phyloP scores from a whole-genome alignment of 1,140 invertebrate species.

The Dendroctonus ponderosae region DNA sequence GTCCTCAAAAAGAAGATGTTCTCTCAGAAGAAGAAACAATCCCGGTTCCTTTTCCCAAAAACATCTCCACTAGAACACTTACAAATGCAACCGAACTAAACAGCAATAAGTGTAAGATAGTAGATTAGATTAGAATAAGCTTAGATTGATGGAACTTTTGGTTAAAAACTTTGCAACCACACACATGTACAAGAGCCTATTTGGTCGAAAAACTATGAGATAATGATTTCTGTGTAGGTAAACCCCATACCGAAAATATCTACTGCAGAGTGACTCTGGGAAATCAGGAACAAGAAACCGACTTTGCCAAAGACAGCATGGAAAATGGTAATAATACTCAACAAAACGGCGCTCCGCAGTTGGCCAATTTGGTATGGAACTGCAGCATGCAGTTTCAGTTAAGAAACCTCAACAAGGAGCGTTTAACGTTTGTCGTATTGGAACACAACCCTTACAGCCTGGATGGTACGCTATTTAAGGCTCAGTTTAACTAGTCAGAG shows the following conservation, averaged over 20 bases:
- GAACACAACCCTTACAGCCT: constrained; percentile 76
- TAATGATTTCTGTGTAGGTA: constrained; percentile 34
- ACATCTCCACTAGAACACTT: too few relatives aligned
- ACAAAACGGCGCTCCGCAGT: constrained; percentile 43
- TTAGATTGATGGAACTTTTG: too few relatives aligned
- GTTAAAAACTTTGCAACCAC: too few relatives aligned
- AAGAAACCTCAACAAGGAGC: constrained; percentile 70
- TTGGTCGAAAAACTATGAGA: not conserved
- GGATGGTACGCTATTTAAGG: constrained; percentile 61
- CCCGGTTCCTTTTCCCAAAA: too few relatives aligned
- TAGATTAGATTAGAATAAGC: too few relatives aligned
- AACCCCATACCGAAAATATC: constrained; percentile 55
- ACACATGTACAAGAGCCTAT: too few relatives aligned
- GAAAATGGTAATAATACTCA: constrained; percentile 49
- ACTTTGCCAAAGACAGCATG: constrained; percentile 58
- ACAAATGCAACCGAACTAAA: too few relatives aligned
- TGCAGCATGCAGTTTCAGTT: constrained; percentile 82
- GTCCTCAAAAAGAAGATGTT: too few relatives aligned
- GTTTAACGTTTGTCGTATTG: constrained; percentile 75
- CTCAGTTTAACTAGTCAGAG: not conserved
- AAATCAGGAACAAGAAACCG: constrained; percentile 71
- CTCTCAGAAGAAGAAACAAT: too few relatives aligned
- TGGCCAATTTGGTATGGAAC: constrained; percentile 64
- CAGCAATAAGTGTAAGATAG: too few relatives aligned
- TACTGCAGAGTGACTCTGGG: constrained; percentile 81